Evolutionary conservation across 1,140 invertebrate species (phyloP), one percentile per base, ranked within the genome.

Genomic region (Pantala flavescens): DNA sequence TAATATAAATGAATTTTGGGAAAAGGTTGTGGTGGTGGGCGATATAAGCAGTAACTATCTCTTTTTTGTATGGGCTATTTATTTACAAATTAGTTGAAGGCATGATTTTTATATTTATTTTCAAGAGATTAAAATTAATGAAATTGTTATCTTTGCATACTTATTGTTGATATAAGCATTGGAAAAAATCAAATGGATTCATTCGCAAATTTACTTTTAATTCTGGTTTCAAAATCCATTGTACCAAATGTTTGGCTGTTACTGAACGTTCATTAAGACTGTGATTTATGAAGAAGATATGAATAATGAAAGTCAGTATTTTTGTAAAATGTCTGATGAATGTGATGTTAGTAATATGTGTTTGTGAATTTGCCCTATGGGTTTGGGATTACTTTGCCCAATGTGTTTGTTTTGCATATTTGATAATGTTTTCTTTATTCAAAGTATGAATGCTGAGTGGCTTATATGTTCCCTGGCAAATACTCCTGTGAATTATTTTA

Each of bases 291-390:
- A 63, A 63, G n/a, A 63, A 63, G 12, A 19, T 19, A 63, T 63
- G 49, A 63, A 63, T 14, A 63, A 63, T 36, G 49, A 63, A 63
- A 63, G 49, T 63, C 49, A 63, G 49, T 63, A 63, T 63, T 63
- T 63, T 63, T 63, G 49, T 63, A 63, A 63, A 63, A 63, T 63
- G 49, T 63, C 49, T 63, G 49, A 36, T 63, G n/a, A 63, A 63
- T 63, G 49, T 63, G 49, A 63, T 16, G 49, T 63, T 63, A 63
- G 49, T 21, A 19, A 3, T 63, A 16, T 63, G 12, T 7, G 49
- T 63, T 63, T 5, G 49, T 63, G 49, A 63, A 63, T 63, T 63
- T 63, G 49, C 49, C 49, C 49, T 5, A 63, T 63, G 49, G 49
- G n/a, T 63, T 63, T 21, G 49, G 49, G 3, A 63, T 63, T 63